Evolutionary conservation across 2,797 vertebrate species (phyloP), one percentile per base, ranked within the genome.

Genomic region (Hoplostethus atlanticus): DNA sequence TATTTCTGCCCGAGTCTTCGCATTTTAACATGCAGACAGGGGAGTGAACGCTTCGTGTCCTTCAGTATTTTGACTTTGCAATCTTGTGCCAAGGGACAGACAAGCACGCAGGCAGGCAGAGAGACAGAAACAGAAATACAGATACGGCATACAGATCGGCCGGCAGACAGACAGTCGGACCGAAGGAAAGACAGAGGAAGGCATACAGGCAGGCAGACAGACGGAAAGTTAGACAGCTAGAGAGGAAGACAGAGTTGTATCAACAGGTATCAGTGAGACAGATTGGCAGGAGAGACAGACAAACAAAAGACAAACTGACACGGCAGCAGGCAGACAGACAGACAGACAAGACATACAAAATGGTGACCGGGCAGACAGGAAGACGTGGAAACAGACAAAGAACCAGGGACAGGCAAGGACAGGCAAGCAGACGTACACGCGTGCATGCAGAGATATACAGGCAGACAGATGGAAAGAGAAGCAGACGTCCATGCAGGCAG

Each of bases 151-250:
- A 58, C 31, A 71, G 75, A 83, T 11, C 58, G 75, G 28, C 65
- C 76, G 88, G 82, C 89, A 93, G 91, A 92, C 85, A 87, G 84
- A 84, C 71, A 76, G 80, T 86, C 8, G 21, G 21, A 60, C 12
- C 17, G 56, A 69, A 1, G 6, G 73, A 54, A 34, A 25, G 57
- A n/a, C 71, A 42, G 48, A 55, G 57, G 67, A 21, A 21, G 81
- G 51, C 60, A 68, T 65, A 87, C 67, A 17, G 64, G 3, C 57
- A 58, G 70, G 65, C 53, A 68, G 52, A 69, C 30, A 34, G 12
- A 52, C 42, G 60, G 47, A 44, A 73, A 83, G 48, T 61, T 54
- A 57, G 79, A 25, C 58, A 52, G 73, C 11, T 57, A 51, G 68
- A 69, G 62, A 76, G 74, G 64, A 75, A 62, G 77, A 64, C 79